Base-by-base conservation (phyloP, 1,140 invertebrate species). In the Cherax destructor region DNA sequence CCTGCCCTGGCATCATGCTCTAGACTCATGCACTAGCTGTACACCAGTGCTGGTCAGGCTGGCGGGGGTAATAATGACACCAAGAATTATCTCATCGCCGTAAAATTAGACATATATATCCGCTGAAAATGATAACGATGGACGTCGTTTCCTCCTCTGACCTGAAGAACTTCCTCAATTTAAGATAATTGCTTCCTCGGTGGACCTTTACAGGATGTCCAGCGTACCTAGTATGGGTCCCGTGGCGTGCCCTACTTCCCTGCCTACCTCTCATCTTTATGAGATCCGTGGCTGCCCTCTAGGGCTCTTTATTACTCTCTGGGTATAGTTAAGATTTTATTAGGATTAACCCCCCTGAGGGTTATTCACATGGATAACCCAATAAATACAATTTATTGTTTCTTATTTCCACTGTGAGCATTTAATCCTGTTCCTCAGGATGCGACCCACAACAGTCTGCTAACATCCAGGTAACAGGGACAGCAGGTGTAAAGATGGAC, bases 161-260 rank as follows among this genome's bases (percentile, higher is more conserved):
- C 74, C 50, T 61, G 85, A 78, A 13, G 85, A 78, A 78, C 69
- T 77, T 86, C 85, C 85, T 86, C 85, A 86, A 86, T 86, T 86
- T 78, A 76, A 59, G 50, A 78, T 86, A 86, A 86, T 86, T 86
- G 65, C 74, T 86, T 86, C 85, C 85, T 86, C 85, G 56, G 49
- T 4, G 52, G 50, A n/a, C 30, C 74, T 7, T 21, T 86, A 74
- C 85, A 86, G 85, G 85, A 86, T 47, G 85, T 56, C 74, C 85
- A 77, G 85, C 52, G 21, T 78, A 47, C 79, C 69, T 16, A 49
- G 81, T 65, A 83, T 24, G 52, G 80, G 18, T 83, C 81, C 24
- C 69, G 81, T 52, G 13, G 7, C 80, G 59, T 30, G 69, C 69
- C 69, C 69, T 74, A 30, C 69, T n/a, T 74, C n/a, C 69, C 77